Conservation (phyloP, 2,113 vertebrate genomes). For the Spheniscus mendiculus region DNA sequence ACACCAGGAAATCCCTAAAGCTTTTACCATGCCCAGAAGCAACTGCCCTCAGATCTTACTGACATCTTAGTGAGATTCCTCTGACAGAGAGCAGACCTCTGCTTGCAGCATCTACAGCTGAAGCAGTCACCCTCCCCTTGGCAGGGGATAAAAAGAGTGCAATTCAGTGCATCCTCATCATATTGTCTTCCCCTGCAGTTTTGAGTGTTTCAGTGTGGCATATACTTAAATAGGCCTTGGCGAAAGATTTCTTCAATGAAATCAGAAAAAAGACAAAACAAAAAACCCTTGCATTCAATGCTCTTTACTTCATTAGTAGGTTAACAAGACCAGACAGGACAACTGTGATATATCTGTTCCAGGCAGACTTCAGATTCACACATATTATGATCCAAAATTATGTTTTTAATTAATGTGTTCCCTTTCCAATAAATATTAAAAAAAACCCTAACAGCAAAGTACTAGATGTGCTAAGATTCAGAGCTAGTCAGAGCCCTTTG, state of each 20-base stretch:
- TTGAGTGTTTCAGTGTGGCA: not conserved
- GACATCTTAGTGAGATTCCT: not conserved
- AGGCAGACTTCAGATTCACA: not conserved
- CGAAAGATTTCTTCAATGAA: not conserved
- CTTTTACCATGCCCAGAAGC: not conserved
- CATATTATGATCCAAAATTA: not conserved
- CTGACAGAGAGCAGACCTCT: not conserved
- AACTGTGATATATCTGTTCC: not conserved
- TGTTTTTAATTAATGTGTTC: not conserved
- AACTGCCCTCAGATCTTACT: not conserved
- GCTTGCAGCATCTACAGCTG: not conserved
- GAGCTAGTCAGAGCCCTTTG: not conserved
- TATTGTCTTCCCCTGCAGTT: not conserved
- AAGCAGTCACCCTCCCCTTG: not conserved
- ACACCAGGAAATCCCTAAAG: not conserved
- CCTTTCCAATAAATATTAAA: not conserved
- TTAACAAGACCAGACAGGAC: not conserved
- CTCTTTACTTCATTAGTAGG: not conserved
- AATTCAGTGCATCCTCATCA: not conserved
- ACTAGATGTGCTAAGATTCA: not conserved
- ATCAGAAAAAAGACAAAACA: not conserved
- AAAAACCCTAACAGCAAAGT: not conserved
- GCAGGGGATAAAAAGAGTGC: not conserved
- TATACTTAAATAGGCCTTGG: not conserved
- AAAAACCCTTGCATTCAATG: not conserved